Base-by-base conservation (phyloP, 2,797 vertebrate species). In the Sparus aurata region DNA sequence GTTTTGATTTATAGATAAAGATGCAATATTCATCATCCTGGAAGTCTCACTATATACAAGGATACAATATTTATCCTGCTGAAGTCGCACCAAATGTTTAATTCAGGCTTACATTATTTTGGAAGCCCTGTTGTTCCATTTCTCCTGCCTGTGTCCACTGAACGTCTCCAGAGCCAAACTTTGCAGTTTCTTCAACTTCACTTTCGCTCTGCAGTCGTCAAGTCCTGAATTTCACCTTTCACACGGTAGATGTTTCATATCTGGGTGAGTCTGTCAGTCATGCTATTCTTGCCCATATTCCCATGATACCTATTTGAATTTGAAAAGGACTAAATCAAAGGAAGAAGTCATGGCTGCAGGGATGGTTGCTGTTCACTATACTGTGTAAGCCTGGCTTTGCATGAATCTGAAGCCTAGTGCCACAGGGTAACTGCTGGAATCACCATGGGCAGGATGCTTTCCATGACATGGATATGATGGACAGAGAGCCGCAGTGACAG, bases 1-100 rank as follows among this genome's bases (percentile, higher is more conserved):
- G 55, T 72, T 70, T 84, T 84, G 12, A 75, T 85, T 81, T 66
- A 83, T 85, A 43, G 20, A 85, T 82, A 71, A 79, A 73, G 72
- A 77, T 85, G n/a, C 25, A 82, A 70, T 70, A 85, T 83, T 71
- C 18, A 85, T 67, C 30, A 45, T 4, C 23, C 41, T 73, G 46
- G 61, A 73, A 75, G 61, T 85, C 65, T 74, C 20, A 73, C 77
- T 79, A 49, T 77, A 68, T 79, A 55, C 60, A 52, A 50, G 43
- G 12, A 77, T 84, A 16, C 53, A 82, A 52, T 73, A 79, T 77
- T 72, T 30, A 67, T 69, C 54, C 34, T 15, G 38, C 70, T 66
- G 52, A 49, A 58, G 34, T 63, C 64, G 20, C 52, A 68, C 25
- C 16, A 3, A 65, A 81, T 89, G 71, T 69, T 87, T 75, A 69